Evolutionary conservation across 2,113 vertebrate genomes (phyloP).

Genomic region (Morone chrysops): DNA sequence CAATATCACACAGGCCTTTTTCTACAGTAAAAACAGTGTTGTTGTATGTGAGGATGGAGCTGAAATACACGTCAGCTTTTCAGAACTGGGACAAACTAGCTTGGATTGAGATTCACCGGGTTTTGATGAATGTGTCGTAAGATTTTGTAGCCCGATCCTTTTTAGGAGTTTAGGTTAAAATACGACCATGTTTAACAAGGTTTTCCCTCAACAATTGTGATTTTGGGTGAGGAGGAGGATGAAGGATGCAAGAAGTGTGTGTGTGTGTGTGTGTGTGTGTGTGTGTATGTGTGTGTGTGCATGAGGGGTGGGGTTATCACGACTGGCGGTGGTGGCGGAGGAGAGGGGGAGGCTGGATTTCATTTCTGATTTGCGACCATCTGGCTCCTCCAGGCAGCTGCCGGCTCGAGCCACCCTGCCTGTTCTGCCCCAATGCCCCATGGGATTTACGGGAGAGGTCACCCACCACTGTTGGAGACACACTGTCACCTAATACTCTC

Average conservation of each 20-base stretch:
- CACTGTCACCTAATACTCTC: conserved; percentile 69
- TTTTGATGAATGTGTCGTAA: not conserved
- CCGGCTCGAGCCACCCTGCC: conserved; percentile 51
- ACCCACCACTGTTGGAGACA: conserved; percentile 60
- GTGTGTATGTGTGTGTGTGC: conserved; percentile 5
- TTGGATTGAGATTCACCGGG: not conserved
- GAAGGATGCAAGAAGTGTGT: conserved; percentile 34
- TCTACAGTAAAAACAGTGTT: not conserved
- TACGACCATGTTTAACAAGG: not conserved
- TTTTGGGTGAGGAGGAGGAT: conserved; percentile 11
- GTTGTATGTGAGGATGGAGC: not conserved
- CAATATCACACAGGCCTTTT: not conserved
- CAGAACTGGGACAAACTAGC: not conserved
- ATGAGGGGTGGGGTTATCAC: conserved; percentile 34
- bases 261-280: conserved; percentile 1
- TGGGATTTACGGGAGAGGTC: conserved; percentile 80
- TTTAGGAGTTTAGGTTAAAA: not conserved
- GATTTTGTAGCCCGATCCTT: not conserved
- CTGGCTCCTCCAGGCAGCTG: conserved; percentile 79
- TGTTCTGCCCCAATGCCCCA: conserved; percentile 67
- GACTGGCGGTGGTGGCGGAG: not conserved
- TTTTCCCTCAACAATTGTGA: not conserved
- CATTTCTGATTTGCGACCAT: conserved; percentile 79
- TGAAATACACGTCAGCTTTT: not conserved
- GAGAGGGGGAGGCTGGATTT: conserved; percentile 60